phyloP scores from a whole-genome alignment of 2,888 invertebrate species.

The Rhagium mordax region DNA sequence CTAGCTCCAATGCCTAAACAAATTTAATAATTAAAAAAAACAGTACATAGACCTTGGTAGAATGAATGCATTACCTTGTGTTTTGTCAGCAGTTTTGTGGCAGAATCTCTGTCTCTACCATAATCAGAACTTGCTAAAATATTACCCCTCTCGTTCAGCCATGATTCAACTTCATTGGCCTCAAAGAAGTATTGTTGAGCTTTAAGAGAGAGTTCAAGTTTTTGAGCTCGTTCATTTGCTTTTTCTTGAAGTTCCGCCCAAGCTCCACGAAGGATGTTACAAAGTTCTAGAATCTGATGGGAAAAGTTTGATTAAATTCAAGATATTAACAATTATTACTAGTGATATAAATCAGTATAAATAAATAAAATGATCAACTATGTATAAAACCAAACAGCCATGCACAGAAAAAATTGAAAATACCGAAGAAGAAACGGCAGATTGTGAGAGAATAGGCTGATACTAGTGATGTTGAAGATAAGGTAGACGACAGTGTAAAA shows the following conservation, averaged over 20 bases:
- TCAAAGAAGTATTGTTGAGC: conserved; percentile 95
- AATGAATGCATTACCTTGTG: conserved; percentile 80
- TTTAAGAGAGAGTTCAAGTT: conserved; percentile 88
- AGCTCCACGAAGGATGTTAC: conserved; percentile 79
- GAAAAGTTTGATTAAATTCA: too few species aligned
- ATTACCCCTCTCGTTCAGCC: conserved; percentile 91
- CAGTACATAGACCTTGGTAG: background rate
- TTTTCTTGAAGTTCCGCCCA: conserved; percentile 84
- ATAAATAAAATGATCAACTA: too few species aligned
- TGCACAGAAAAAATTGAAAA: too few species aligned
- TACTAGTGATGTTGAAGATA: too few species aligned
- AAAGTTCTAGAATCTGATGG: conserved; percentile 86
- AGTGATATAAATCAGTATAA: too few species aligned
- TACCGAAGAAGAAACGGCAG: too few species aligned
- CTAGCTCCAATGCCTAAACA: conserved; percentile 85
- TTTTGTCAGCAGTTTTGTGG: conserved; percentile 93
- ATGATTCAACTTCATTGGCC: conserved; percentile 92
- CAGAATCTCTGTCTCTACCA: conserved; percentile 91
- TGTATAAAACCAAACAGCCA: too few species aligned
- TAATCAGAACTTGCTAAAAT: conserved; percentile 87
- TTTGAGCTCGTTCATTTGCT: conserved; percentile 80
- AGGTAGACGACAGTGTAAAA: too few species aligned
- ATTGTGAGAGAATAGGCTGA: too few species aligned
- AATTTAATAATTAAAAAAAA: background rate
- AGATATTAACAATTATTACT: too few species aligned